Evolutionary conservation across 2,113 vertebrate species (phyloP), one percentile per base, ranked within the genome.

Genomic region (Tyrannus savana): DNA sequence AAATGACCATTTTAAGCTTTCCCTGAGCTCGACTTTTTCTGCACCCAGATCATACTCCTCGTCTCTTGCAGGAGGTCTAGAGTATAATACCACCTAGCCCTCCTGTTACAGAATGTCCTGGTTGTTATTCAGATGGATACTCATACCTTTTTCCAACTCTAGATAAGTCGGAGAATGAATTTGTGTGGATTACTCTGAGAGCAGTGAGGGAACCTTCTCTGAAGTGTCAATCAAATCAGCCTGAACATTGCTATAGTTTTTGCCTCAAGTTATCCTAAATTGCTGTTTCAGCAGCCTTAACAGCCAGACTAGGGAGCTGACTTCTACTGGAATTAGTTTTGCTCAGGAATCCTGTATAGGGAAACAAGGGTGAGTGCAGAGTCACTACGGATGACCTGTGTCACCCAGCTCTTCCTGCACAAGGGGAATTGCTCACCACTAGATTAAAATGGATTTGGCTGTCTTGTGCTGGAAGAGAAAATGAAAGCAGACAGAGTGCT

Each of bases 41-140:
- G 35, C 24, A 59, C 19, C n/a, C 4, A 41, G 39, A 50, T 46
- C 9, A 22, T 21, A 41, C 19, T 8, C 19, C 11, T 22, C 31
- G 25, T 53, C 31, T 53, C 27, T 83, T 83, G 41, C 46, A 41
- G 24, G 63, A 88, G 10, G 24, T 41, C 59, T 59, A 9, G 46
- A 30, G 3, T 10, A 10, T 18, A 49, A 59, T 10, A 19, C 2
- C 42, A n/a, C 6, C 6, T 27, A 41, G 25, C 2, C 7, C 4
- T 58, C 42, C 39, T 63, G 18, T 62, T 53, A 27, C 14, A 79
- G 44, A 44, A 83, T 30, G 9, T 46, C 24, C 46, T 39, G 7
- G 6, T 11, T 33, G 16, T 58, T 88, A 35, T 3, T 67, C 46
- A 55, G 23, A 24, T 33, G 46, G n/a, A 27, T 39, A 14, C 21